Evolutionary conservation across 2,888 invertebrate species (phyloP).

Genomic region (Nasonia oneida): DNA sequence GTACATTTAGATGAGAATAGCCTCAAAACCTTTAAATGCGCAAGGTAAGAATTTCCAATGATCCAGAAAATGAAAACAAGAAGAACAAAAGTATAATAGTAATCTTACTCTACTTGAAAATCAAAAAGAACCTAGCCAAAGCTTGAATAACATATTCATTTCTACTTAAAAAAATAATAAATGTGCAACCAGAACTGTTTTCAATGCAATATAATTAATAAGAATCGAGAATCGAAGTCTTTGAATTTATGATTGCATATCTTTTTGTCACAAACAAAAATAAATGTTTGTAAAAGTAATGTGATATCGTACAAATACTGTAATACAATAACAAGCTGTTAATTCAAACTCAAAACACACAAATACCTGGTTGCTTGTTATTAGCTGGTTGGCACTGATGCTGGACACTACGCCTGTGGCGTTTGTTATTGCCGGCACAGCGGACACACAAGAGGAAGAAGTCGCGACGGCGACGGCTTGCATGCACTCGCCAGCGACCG

Average conservation of each 20-base stretch:
- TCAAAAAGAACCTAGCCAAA: background rate
- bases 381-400: constrained; percentile 79
- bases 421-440: constrained; percentile 79
- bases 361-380: constrained; percentile 78
- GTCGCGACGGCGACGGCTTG: constrained; percentile 78
- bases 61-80: background rate
- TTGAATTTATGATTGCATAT: background rate
- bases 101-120: background rate
- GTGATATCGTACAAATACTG: background rate
- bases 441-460: constrained; percentile 78
- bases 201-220: too few species aligned
- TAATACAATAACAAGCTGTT: constrained; percentile 35
- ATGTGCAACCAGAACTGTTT: too few species aligned
- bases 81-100: too few species aligned
- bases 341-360: constrained; percentile 55
- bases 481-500: constrained; percentile 81
- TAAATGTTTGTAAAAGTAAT: background rate
- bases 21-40: background rate
- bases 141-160: background rate
- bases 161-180: background rate
- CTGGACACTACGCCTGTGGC: constrained; percentile 79
- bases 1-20: too few species aligned
- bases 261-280: background rate
- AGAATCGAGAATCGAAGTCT: too few species aligned
- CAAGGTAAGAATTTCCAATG: background rate